Evolutionary conservation across 2,888 invertebrate species (phyloP).

Genomic region (Acronicta leporina): DNA sequence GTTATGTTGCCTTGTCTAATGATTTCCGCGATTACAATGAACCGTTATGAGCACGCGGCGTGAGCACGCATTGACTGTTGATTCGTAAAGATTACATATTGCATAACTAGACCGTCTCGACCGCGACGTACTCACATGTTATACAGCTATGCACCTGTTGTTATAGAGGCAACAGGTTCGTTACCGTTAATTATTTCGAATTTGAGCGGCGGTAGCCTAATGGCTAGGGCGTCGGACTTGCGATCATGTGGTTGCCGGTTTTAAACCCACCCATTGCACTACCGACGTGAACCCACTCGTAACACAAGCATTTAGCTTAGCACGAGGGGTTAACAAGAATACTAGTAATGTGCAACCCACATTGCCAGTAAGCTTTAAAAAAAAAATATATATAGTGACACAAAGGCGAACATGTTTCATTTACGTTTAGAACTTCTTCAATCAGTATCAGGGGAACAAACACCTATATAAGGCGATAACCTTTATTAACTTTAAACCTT

Average conservation of each 20-base stretch:
- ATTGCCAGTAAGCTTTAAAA: too few species aligned
- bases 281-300: too few species aligned
- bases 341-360: too few species aligned
- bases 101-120: slow-evolving; percentile 79
- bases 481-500: too few species aligned
- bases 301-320: too few species aligned
- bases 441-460: not conserved
- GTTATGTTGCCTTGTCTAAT: slow-evolving; percentile 58
- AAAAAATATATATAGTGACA: too few species aligned
- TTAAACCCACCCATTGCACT: too few species aligned
- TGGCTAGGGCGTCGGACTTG: too few species aligned
- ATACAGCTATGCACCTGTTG: slow-evolving; percentile 79
- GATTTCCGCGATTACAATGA: slow-evolving; percentile 79
- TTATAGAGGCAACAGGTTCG: slow-evolving; percentile 73
- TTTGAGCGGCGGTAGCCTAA: too few species aligned
- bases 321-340: too few species aligned
- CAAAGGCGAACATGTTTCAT: slow-evolving; percentile 17
- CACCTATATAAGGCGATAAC: not conserved
- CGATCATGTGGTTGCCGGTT: too few species aligned
- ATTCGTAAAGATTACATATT: slow-evolving; percentile 80
- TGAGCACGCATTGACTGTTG: slow-evolving; percentile 76
- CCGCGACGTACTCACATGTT: slow-evolving; percentile 71
- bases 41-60: slow-evolving; percentile 79
- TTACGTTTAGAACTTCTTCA: not conserved
- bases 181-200: slow-evolving; percentile 66